Percentiles rank a stretch among this genome's conserved stretches.
These are phyloP conservation scores for Lophius americanus DNA, from an alignment of 2,797 vertebrate genomes.

Conservation along the genomic window DNA sequence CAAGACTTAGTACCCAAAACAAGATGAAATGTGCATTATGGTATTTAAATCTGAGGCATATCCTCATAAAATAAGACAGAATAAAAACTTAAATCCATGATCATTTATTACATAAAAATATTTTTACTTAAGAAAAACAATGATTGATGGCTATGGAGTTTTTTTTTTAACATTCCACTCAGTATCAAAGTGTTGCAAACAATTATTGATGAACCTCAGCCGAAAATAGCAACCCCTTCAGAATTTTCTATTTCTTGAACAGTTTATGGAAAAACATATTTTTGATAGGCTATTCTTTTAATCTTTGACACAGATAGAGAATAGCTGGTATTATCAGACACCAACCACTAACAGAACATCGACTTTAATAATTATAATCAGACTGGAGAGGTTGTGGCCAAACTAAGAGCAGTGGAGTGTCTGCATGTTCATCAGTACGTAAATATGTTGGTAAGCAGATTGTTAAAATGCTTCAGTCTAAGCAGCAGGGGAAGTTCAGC, in stretches of 20 bases:
- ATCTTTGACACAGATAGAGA: constrained; percentile 1
- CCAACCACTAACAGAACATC: constrained; percentile 1
- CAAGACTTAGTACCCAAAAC: not conserved
- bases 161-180: no score
- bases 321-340: not conserved
- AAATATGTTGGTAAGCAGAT: constrained; percentile 11
- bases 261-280: constrained; percentile 3
- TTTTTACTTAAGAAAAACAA: constrained; percentile 14
- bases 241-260: constrained; percentile 5
- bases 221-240: not conserved
- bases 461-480: constrained; percentile 18
- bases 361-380: constrained; percentile 3
- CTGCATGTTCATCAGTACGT: not conserved
- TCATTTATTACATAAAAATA: constrained; percentile 36
- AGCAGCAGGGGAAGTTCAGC: not conserved
- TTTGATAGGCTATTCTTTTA: not conserved
- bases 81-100: constrained; percentile 2
- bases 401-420: constrained; percentile 8
- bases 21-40: not conserved
- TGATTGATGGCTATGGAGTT: not conserved
- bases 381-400: not conserved
- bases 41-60: not conserved
- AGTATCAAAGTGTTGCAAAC: not conserved
- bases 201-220: constrained; percentile 7
- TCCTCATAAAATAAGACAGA: not conserved